phyloP scores from a whole-genome alignment of 1,140 invertebrate genomes.

The Coenobita brevimanus region DNA sequence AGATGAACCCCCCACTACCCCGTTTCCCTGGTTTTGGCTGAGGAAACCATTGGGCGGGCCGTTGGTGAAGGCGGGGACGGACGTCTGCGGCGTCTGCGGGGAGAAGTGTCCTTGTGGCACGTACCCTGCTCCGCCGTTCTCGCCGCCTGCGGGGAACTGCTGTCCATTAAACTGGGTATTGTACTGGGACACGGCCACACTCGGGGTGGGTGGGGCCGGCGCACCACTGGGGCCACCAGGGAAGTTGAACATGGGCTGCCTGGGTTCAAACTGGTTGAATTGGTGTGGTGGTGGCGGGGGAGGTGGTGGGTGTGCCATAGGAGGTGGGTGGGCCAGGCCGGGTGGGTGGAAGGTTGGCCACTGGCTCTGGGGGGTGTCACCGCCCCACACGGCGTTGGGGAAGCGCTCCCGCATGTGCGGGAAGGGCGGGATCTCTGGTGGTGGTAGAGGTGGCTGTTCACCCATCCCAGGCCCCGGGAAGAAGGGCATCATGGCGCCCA shows the following conservation, averaged over 20 bases:
- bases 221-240: conserved; percentile 53
- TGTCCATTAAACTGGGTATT: conserved; percentile 67
- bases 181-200: conserved; percentile 67
- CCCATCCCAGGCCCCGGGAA: conserved; percentile 75
- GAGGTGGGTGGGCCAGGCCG: conserved; percentile 69
- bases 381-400: conserved; percentile 75
- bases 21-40: conserved; percentile 78
- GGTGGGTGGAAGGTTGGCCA: conserved; percentile 70
- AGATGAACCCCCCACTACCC: conserved; percentile 74
- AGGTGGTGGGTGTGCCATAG: conserved; percentile 66
- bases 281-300: conserved; percentile 69
- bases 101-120: conserved; percentile 67
- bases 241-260: conserved; percentile 64
- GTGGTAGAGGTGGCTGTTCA: conserved; percentile 71
- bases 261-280: conserved; percentile 62
- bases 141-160: conserved; percentile 53
- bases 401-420: conserved; percentile 72
- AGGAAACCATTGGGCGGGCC: conserved; percentile 74
- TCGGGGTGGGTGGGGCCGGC: conserved; percentile 58
- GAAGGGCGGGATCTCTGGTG: conserved; percentile 66
- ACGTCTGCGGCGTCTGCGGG: conserved; percentile 61
- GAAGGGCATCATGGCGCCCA: conserved; percentile 76
- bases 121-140: conserved; percentile 54
- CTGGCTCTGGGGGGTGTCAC: conserved; percentile 74
- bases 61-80: conserved; percentile 62